Evolutionary conservation across 2,888 invertebrate genomes (phyloP), one percentile per base, ranked within the genome.

Genomic region (Exocentrus adspersus): DNA sequence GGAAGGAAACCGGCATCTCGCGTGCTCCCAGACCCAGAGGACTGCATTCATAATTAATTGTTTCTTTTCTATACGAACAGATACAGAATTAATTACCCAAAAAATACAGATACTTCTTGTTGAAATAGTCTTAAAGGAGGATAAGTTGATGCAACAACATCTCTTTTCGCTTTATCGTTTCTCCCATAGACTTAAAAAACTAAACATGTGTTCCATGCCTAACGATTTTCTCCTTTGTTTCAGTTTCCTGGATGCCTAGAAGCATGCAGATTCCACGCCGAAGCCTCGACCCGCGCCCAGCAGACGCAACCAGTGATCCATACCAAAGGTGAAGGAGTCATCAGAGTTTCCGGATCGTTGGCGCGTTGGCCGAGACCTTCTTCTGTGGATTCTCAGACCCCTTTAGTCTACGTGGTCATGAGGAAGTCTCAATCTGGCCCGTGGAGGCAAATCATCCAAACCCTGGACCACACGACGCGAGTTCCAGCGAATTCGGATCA

Each of bases 171-270:
- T 24, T 24, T 7, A 24, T 24, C 4, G 24, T 7, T 24, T 24
- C 7, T 24, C 24, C 24, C 24, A 24, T 3, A 24, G 24, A 3
- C 7, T 5, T 24, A 24, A 24, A 24, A 24, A 24, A 24, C 24
- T 24, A 24, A 24, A n/a, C n/a, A n/a, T n/a, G n/a, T n/a, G n/a
- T n/a, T n/a, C n/a, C n/a, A n/a, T n/a, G n/a, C n/a, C 9, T 30
- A 37, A 37, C 12, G 5, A n/a, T 12, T 24, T 64, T 32, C 59
- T 64, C 62, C n/a, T 76, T 77, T 73, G 68, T 86, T 84, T 59
- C 87, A 90, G 90, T 89, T 89, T 78, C 88, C 89, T 56, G 90
- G 90, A 52, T 90, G 90, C 80, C 89, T 89, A 81, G 88, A 89
- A 72, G 90, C 90, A 21, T 90, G 90, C 79, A 86, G 88, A 72